Percentiles rank a stretch among this genome's conserved stretches.
phyloP scores from a whole-genome alignment of 2,888 invertebrate species.

The Drosophila testacea region DNA sequence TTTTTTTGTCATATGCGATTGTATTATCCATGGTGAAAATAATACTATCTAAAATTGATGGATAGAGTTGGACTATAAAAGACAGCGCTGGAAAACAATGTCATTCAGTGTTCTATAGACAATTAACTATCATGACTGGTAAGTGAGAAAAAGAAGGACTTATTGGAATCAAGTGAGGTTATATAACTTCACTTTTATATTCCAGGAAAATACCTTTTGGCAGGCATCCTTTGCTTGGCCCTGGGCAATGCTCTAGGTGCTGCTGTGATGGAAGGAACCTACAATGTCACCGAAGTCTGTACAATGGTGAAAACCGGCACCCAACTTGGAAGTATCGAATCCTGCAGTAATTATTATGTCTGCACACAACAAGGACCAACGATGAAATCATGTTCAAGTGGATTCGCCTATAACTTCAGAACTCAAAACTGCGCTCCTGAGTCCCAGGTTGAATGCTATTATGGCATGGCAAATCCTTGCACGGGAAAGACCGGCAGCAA shows the following conservation, averaged over 20 bases:
- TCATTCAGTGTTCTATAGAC: constrained; percentile 41
- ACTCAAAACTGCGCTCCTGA: constrained; percentile 28
- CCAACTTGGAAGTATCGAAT: constrained; percentile 50
- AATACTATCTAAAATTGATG: constrained; percentile 2
- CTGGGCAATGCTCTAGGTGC: constrained; percentile 36
- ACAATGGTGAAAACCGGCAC: constrained; percentile 45
- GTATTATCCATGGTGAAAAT: not conserved
- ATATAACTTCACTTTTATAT: not conserved
- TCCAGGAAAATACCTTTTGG: constrained; percentile 54
- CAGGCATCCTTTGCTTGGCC: constrained; percentile 43
- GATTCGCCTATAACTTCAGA: constrained; percentile 34
- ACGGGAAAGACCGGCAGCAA: not conserved
- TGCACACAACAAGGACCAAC: constrained; percentile 43
- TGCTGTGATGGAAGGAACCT: constrained; percentile 52
- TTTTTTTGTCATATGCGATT: not conserved
- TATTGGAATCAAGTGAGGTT: not conserved
- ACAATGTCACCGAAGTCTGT: constrained; percentile 62
- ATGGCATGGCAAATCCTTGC: constrained; percentile 46
- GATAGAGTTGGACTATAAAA: constrained; percentile 39
- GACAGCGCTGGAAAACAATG: constrained; percentile 2
- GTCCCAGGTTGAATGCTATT: constrained; percentile 47
- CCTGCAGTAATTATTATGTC: constrained; percentile 56
- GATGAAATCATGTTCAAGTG: constrained; percentile 21
- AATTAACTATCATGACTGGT: constrained; percentile 32
- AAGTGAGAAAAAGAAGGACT: constrained; percentile 13